Conservation (phyloP, 2,797 vertebrate genomes). For the Aquila chrysaetos region DNA sequence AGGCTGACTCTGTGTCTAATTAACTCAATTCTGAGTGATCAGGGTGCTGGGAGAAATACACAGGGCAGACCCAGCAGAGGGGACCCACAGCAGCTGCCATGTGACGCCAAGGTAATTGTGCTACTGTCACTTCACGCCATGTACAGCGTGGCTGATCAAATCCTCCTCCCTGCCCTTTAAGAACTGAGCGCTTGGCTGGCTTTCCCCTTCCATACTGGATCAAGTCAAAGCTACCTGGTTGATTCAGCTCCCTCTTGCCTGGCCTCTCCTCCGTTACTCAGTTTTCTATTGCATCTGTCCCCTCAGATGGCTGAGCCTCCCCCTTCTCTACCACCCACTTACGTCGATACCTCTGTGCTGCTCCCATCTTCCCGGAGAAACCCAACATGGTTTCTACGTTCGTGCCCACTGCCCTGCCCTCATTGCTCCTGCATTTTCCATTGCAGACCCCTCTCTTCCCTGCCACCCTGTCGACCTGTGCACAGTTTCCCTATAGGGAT, state of each 20-base stretch:
- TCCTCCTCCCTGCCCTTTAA: not conserved
- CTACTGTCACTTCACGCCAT: fast-evolving
- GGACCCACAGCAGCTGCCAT: fast-evolving
- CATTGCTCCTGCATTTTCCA: fast-evolving
- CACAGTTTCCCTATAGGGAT: fast-evolving
- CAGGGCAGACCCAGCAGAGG: not conserved
- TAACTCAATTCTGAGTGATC: not conserved
- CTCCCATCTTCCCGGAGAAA: not conserved
- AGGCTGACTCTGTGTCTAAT: not conserved
- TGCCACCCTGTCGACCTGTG: not conserved
- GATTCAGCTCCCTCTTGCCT: not conserved
- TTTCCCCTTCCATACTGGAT: not conserved
- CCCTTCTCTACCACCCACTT: not conserved
- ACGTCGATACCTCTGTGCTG: not conserved
- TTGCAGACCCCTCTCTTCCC: not conserved
- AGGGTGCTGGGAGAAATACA: not conserved
- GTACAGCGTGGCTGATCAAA: not conserved
- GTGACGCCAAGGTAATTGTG: not conserved
- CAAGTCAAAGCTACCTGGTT: not conserved
- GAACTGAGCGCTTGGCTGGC: not conserved
- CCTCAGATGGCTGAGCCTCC: not conserved
- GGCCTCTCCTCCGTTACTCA: not conserved
- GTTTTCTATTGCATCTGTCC: not conserved
- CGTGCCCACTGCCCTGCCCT: not conserved
- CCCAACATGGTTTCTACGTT: fast-evolving